Evolutionary conservation across 2,797 vertebrate species (phyloP).

Genomic region (Crocidura indochinensis): DNA sequence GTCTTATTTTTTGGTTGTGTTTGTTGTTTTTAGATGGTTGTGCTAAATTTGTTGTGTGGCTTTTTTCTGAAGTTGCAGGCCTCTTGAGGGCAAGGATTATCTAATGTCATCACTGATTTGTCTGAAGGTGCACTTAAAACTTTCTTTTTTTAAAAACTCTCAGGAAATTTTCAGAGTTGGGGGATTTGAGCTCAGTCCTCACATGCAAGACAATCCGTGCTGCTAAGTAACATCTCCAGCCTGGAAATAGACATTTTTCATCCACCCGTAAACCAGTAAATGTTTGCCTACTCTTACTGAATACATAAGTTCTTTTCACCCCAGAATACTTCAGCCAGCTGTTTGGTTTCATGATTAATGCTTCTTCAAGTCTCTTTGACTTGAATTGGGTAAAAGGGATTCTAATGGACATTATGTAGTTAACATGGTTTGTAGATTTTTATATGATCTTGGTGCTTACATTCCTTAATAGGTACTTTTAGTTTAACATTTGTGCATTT

Average conservation of each 20-base stretch:
- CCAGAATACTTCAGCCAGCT: constrained; percentile 1
- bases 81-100: constrained; percentile 59
- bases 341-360: constrained; percentile 1
- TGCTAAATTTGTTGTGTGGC: constrained; percentile 31
- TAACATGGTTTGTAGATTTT: constrained; percentile 5
- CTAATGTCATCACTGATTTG: constrained; percentile 1
- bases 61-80: constrained; percentile 7
- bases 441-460: constrained; percentile 7
- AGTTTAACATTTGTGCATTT: constrained; percentile 38
- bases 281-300: neutral
- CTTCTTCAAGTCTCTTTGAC: neutral
- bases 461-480: neutral
- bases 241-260: constrained; percentile 3
- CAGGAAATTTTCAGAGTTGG: too few species aligned
- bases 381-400: neutral
- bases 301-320: neutral
- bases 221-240: too few species aligned
- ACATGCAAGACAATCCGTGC: too few species aligned
- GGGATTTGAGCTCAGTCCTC: too few species aligned
- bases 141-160: too few species aligned
- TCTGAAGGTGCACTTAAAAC: constrained; percentile 18
- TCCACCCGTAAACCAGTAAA: neutral
- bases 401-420: constrained; percentile 7
- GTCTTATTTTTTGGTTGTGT: neutral
- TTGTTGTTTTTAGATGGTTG: constrained; percentile 7